Base-by-base conservation (phyloP, 2,888 invertebrate species). In the Lottia gigantea region DNA sequence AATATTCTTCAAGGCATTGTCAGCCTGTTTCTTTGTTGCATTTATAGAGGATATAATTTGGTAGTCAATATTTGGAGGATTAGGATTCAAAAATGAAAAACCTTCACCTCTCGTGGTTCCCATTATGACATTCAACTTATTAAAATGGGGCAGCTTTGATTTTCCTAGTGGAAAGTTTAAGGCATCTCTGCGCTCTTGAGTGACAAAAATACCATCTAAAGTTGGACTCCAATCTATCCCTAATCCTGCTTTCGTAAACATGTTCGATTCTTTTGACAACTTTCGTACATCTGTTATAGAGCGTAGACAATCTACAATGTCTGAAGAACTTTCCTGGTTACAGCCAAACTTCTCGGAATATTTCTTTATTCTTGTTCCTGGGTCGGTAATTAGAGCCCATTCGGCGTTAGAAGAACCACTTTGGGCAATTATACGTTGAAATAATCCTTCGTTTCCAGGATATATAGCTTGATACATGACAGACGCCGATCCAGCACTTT, bases 401-500 rank as follows among this genome's bases (percentile, higher is more conserved):
- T 26, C 26, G 31, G 66, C 47, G 12, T 19, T 31, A 15, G 76
- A 71, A n/a, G 78, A 71, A 26, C 83, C 82, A 67, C 81, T 82
- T 70, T 82, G 76, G 2, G 77, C 77, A 8, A 83, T 82, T 1
- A 74, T 74, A 25, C 79, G 67, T 3, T 78, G 78, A 67, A 83
- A 81, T n/a, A 82, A 65, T 14, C 81, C 79, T 72, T 72, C 71
- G 66, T 75, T 79, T 49, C 69, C 67, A 1, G 77, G 78, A 66
- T 78, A 77, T n/a, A 80, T 23, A 4, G 78, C 74, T 15, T 82
- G 80, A 46, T 76, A 71, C 11, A 75, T 71, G 1, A 74, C 79
- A 71, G 77, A 75, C 1, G 72, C 74, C 3, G 76, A 79, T 0
- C 83, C 83, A 6, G 82, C 82, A 26, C 80, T 80, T 67, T 82